Conservation (phyloP, 1,140 invertebrate species). For the Papilio machaon region DNA sequence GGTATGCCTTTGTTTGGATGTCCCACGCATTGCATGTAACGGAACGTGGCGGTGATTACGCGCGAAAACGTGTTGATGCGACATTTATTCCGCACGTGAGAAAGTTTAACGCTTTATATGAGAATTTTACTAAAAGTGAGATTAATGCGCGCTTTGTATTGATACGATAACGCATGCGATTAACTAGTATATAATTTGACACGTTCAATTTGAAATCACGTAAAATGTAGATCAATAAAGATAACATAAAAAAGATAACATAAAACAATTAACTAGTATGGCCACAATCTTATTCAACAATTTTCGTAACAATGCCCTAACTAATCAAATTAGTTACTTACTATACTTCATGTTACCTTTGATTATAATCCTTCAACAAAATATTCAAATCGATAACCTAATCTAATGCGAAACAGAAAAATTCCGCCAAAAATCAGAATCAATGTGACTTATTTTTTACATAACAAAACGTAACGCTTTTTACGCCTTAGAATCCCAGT, state of each 20-base stretch:
- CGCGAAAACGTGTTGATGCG: conserved; percentile 33
- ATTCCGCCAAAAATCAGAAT: no score
- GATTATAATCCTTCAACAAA: no score
- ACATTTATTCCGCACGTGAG: conserved; percentile 31
- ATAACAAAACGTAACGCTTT: conserved; percentile 51
- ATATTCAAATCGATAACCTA: neutral
- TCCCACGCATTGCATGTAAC: conserved; percentile 30
- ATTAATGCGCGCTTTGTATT: neutral
- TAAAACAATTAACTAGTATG: no score
- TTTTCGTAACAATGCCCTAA: no score
- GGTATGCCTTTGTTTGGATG: conserved; percentile 28
- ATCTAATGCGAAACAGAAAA: conserved; percentile 29
- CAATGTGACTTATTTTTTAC: neutral
- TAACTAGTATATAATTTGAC: neutral
- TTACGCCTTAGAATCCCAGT: conserved; percentile 61
- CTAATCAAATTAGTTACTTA: no score
- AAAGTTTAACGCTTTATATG: conserved; percentile 26
- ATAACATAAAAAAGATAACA: conserved; percentile 27
- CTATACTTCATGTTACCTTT: no score
- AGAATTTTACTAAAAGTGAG: conserved; percentile 15
- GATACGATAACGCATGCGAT: neutral
- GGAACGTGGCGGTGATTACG: conserved; percentile 13
- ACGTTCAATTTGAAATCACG: conserved; percentile 27
- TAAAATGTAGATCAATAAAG: neutral
- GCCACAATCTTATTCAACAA: no score